A percentile compares a stretch with the other conserved stretches of the same genome.
These are phyloP conservation scores for Rhogogaster chlorosoma DNA, from an alignment of 2,888 invertebrate genomes.

Conservation along the genomic window DNA sequence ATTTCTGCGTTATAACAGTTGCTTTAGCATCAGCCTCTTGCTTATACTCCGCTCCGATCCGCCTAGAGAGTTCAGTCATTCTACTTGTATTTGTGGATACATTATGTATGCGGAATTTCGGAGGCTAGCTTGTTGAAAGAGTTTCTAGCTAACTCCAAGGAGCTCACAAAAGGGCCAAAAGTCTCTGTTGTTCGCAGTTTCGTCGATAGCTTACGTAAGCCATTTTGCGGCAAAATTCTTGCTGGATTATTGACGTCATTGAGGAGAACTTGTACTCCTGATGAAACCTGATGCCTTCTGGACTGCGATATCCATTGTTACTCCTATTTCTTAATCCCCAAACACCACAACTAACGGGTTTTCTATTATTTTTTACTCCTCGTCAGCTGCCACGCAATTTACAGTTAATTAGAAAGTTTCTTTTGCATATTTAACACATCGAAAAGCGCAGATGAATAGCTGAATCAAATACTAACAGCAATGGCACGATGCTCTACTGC, in stretches of 20 bases:
- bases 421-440: background rate
- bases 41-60: background rate
- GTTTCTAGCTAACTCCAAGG: background rate
- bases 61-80: background rate
- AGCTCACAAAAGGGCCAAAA: background rate
- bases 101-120: slow-evolving; percentile 5
- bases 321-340: background rate
- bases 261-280: background rate
- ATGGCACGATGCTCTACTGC: background rate
- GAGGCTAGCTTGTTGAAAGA: slow-evolving; percentile 5
- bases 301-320: background rate
- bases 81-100: background rate
- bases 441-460: background rate
- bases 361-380: background rate
- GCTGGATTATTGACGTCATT: background rate
- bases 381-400: background rate
- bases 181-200: background rate
- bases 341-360: background rate
- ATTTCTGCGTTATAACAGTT: background rate
- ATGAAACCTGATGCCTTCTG: background rate
- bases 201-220: background rate
- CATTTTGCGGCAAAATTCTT: background rate
- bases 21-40: background rate
- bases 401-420: background rate
- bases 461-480: background rate